phyloP scores from a whole-genome alignment of 2,113 vertebrate species.

The Rhodinocichla rosea region DNA sequence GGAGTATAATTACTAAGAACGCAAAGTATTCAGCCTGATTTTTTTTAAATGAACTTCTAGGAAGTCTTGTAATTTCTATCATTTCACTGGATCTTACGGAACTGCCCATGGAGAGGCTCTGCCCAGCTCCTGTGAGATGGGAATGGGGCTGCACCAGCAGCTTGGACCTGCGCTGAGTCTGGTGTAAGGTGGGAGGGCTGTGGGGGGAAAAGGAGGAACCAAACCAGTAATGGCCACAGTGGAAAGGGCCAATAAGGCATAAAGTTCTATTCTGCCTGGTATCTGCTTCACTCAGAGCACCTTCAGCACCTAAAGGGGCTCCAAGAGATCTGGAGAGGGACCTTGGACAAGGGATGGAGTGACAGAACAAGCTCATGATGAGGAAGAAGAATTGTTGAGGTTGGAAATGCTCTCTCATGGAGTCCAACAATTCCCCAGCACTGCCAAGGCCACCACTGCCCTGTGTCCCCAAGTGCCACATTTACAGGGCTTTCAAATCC shows the following conservation, averaged over 20 bases:
- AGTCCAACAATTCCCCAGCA: neutral
- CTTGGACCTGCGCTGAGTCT: neutral
- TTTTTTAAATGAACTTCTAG: neutral
- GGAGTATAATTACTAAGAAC: neutral
- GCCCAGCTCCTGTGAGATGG: neutral
- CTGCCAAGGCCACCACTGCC: neutral
- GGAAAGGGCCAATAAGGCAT: neutral
- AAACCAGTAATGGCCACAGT: neutral
- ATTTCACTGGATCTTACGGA: neutral
- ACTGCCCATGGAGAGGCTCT: neutral
- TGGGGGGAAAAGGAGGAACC: neutral
- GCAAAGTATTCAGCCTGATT: neutral
- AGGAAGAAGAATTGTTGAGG: neutral
- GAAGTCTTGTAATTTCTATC: neutral
- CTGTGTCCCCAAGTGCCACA: accelerated
- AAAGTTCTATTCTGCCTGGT: neutral
- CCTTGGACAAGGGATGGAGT: neutral
- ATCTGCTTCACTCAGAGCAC: neutral
- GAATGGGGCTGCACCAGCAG: neutral
- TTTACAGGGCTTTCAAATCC: accelerated
- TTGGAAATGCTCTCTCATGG: neutral
- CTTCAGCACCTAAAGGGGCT: neutral
- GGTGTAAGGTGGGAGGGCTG: neutral
- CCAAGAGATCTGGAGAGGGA: neutral
- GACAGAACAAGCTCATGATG: neutral